These are phyloP conservation scores for Lasioglossum albipes DNA, from an alignment of 1,140 invertebrate species.

Conservation along the genomic window DNA sequence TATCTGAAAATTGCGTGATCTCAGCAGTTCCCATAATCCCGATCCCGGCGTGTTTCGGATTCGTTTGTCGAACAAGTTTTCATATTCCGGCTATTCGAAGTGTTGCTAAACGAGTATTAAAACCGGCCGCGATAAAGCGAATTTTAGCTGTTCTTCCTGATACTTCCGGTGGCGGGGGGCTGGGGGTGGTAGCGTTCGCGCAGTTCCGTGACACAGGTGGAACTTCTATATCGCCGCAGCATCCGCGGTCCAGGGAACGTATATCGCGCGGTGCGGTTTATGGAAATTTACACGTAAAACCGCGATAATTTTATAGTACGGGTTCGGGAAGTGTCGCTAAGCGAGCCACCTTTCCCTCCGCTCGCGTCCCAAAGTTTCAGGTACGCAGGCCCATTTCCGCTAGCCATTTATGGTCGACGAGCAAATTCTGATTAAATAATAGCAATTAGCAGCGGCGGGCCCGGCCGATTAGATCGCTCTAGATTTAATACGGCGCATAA, in stretches of 20 bases:
- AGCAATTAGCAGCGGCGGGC: slow-evolving; percentile 31
- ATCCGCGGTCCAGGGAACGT: not conserved
- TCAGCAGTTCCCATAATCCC: no score
- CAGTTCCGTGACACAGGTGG: not conserved
- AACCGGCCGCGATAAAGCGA: not conserved
- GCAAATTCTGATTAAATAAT: slow-evolving; percentile 49
- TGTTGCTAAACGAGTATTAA: not conserved
- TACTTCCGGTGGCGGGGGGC: not conserved
- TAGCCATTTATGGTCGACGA: slow-evolving; percentile 14
- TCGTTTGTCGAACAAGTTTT: not conserved
- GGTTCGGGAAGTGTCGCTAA: not conserved
- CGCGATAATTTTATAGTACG: slow-evolving; percentile 32
- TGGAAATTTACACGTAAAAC: slow-evolving; percentile 46
- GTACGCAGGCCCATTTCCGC: not conserved
- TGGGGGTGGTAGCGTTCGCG: not conserved
- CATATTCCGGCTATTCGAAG: not conserved
- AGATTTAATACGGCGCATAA: slow-evolving; percentile 40
- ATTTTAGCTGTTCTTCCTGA: not conserved
- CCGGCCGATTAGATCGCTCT: slow-evolving; percentile 28
- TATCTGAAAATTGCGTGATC: no score
- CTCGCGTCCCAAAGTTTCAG: slow-evolving; percentile 16
- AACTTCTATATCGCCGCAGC: slow-evolving; percentile 6
- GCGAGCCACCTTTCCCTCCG: not conserved
- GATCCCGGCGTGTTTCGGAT: no score
- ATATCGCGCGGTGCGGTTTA: slow-evolving; percentile 18